Evolutionary conservation across 1,140 invertebrate species (phyloP).

Genomic region (Ceratina japonica): DNA sequence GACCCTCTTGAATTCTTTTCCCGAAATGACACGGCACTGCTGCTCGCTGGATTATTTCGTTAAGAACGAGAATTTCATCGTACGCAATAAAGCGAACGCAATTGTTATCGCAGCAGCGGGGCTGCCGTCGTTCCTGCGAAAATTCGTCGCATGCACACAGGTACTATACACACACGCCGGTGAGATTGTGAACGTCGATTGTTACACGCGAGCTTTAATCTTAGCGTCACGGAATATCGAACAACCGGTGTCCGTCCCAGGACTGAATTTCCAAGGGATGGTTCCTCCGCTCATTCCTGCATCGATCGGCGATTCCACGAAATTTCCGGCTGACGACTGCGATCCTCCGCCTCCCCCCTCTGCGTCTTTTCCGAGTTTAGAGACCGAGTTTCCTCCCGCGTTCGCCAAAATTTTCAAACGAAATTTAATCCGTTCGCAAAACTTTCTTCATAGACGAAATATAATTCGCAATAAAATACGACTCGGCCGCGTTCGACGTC

Average conservation of each 20-base stretch:
- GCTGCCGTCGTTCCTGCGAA: constrained; percentile 6
- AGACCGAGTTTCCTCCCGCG: background rate
- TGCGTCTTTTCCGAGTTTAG: background rate
- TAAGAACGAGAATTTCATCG: background rate
- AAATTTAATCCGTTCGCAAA: too few relatives aligned
- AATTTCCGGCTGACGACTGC: constrained; percentile 49
- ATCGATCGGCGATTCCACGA: constrained; percentile 55
- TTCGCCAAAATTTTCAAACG: background rate
- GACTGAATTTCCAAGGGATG: constrained; percentile 45
- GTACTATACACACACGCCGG: background rate
- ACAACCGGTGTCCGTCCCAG: constrained; percentile 48
- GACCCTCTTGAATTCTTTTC: too few relatives aligned
- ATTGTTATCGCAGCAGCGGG: constrained; percentile 6
- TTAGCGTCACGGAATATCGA: constrained; percentile 62
- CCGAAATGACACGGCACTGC: too few relatives aligned
- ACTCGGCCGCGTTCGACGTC: too few relatives aligned
- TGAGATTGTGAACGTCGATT: constrained; percentile 18
- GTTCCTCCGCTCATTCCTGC: constrained; percentile 19
- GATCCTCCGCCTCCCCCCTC: background rate
- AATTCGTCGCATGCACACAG: background rate
- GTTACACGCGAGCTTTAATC: constrained; percentile 67
- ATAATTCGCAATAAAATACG: too few relatives aligned
- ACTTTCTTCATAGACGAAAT: too few relatives aligned
- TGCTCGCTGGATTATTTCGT: background rate
- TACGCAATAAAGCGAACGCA: constrained; percentile 1